Evolutionary conservation across 2,888 invertebrate species (phyloP), one percentile per base, ranked within the genome.

Genomic region (Suillia variegata): DNA sequence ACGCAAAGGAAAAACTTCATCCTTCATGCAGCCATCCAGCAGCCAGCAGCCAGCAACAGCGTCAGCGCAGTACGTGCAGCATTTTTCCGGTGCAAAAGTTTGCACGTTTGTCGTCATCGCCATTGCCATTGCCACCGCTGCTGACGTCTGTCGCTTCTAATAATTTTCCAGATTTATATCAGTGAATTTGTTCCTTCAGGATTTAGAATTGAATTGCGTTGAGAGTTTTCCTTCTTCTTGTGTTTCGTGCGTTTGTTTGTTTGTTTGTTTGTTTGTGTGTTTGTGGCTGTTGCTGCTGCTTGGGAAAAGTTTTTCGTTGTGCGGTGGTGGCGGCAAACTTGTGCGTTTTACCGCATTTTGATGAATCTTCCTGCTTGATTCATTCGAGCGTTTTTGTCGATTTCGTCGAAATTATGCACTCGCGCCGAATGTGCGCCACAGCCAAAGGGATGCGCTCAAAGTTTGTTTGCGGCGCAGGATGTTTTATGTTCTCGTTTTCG

Each of bases 131-230:
- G 62, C 69, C 58, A 61, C 62, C 61, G 63, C 60, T 56, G 55
- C 59, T 71, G 13, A 13, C 22, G 15, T 42, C 20, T 61, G 64
- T 58, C 59, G 58, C 48, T 62, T 66, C 67, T 66, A 70, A 75
- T 70, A 74, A 72, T 68, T 72, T 68, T 54, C 51, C 63, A 67
- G 66, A 74, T 73, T 71, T 76, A 69, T 77, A 58, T 58, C 53
- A 3, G 45, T 18, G 52, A 33, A 47, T 55, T 24, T n/a, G 42
- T 38, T 21, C 22, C 33, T 8, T 17, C 2, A 1, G 34, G 49
- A 49, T 49, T 50, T 20, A n/a, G 38, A 4, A 13, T 8, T 13
- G 38, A 4, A 20, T 45, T n/a, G 38, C n/a, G 15, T 26, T 26
- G 5, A 26, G 26, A 6, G 5, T 38, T 38, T 38, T 38, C n/a